Percentiles rank a stretch among this genome's conserved stretches.
These are phyloP conservation scores for Hetaerina titia DNA, from an alignment of 2,888 invertebrate species.

Conservation along the genomic window DNA sequence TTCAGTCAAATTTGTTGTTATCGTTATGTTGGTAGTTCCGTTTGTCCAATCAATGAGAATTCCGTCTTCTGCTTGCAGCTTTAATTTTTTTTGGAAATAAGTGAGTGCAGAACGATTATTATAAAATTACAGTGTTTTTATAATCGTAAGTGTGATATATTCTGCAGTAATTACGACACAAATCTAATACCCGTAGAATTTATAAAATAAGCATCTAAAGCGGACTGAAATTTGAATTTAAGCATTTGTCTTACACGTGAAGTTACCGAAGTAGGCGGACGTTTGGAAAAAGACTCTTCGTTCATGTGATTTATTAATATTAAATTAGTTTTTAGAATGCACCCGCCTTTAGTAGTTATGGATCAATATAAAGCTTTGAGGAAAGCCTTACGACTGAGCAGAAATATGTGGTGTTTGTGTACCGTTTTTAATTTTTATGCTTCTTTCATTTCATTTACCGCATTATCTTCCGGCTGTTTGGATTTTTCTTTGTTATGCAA, in stretches of 20 bases:
- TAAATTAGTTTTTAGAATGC: neutral
- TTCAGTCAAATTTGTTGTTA: neutral
- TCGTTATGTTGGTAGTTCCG: conserved; percentile 14
- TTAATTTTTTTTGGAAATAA: conserved; percentile 36
- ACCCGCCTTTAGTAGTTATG: neutral
- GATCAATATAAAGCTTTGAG: neutral
- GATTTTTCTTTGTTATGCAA: too few relatives aligned
- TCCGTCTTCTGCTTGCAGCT: conserved; percentile 61
- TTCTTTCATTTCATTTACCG: neutral
- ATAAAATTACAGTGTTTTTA: neutral
- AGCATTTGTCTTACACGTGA: neutral
- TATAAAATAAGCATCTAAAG: neutral
- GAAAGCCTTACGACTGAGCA: neutral
- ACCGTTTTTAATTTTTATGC: neutral
- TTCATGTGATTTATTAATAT: too few relatives aligned
- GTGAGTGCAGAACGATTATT: neutral
- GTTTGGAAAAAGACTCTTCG: neutral
- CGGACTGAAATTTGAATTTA: neutral
- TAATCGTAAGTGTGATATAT: neutral
- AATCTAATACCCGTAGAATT: too few relatives aligned
- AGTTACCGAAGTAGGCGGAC: neutral
- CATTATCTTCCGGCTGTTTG: too few relatives aligned
- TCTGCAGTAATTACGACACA: too few relatives aligned
- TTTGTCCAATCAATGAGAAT: conserved; percentile 63
- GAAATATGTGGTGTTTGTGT: neutral